Conservation (phyloP, 1,140 invertebrate genomes). For the Zaprionus nigranus region DNA sequence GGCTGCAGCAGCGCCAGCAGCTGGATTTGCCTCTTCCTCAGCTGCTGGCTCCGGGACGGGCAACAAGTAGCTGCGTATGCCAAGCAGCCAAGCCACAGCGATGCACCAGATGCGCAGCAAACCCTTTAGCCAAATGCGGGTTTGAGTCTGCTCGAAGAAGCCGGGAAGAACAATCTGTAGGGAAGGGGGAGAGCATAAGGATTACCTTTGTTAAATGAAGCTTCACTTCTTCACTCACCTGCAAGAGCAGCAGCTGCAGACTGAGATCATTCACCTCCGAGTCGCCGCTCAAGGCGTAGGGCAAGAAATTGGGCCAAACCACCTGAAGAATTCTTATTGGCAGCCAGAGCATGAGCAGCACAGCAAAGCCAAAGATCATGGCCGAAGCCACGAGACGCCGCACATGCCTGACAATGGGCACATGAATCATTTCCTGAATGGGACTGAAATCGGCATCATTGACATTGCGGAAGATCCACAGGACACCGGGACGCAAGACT, state of each 20-base stretch:
- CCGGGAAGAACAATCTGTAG: conserved; percentile 95
- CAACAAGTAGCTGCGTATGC: conserved; percentile 95
- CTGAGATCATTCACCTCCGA: conserved; percentile 96
- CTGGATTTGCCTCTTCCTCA: conserved; percentile 66
- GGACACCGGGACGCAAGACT: conserved; percentile 96
- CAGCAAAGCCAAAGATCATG: conserved; percentile 97
- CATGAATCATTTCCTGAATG: conserved; percentile 99
- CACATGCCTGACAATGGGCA: conserved; percentile 96
- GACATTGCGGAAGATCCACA: conserved; percentile 98
- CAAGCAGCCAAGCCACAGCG: conserved; percentile 93
- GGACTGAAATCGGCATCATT: conserved; percentile 99
- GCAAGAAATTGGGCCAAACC: conserved; percentile 94
- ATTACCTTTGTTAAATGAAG: neutral
- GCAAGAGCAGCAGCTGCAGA: conserved; percentile 96
- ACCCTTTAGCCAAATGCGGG: conserved; percentile 95
- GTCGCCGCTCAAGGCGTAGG: conserved; percentile 94
- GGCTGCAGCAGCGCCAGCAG: neutral
- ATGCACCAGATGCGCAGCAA: conserved; percentile 95
- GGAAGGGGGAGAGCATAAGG: neutral
- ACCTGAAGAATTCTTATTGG: conserved; percentile 95
- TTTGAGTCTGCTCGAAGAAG: conserved; percentile 97
- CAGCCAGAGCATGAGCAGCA: conserved; percentile 97
- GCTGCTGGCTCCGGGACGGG: conserved; percentile 86
- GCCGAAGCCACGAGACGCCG: conserved; percentile 95
- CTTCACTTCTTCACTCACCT: conserved; percentile 85